phyloP scores from a whole-genome alignment of 2,113 vertebrate species.

The Muntiacus muntjak region DNA sequence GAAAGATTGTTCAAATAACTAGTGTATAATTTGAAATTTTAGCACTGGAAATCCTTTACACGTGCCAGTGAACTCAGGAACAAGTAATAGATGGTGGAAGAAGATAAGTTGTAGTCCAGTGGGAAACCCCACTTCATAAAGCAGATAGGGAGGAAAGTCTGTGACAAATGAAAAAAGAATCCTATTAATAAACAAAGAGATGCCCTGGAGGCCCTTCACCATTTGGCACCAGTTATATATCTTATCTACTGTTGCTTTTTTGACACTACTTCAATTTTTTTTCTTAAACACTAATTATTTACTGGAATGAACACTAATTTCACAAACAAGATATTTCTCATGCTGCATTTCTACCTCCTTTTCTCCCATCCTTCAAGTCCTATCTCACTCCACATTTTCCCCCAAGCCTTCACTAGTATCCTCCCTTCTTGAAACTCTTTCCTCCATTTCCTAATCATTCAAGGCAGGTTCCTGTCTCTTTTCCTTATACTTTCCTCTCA shows the following conservation, averaged over 20 bases:
- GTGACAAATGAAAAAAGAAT: background rate
- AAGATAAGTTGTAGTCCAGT: background rate
- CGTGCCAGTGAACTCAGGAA: background rate
- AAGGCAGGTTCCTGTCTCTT: background rate
- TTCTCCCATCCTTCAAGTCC: background rate
- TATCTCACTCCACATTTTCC: accelerated
- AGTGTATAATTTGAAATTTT: background rate
- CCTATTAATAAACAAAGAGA: background rate
- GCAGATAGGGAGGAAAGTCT: background rate
- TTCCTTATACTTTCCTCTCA: background rate
- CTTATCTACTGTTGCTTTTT: background rate
- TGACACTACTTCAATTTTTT: background rate
- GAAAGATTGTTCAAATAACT: background rate
- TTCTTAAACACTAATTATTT: background rate
- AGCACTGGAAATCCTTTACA: background rate
- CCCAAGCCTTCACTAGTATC: background rate
- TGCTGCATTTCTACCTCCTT: background rate
- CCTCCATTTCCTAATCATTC: background rate
- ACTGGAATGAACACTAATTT: background rate
- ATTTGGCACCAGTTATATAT: background rate
- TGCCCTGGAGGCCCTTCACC: background rate
- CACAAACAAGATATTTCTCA: background rate
- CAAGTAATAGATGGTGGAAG: background rate
- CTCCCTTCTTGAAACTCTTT: background rate
- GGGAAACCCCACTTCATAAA: background rate